phyloP scores from a whole-genome alignment of 30 jellyfish, hydroid and myxozoan genomes.

The Turritopsis dohrnii region DNA sequence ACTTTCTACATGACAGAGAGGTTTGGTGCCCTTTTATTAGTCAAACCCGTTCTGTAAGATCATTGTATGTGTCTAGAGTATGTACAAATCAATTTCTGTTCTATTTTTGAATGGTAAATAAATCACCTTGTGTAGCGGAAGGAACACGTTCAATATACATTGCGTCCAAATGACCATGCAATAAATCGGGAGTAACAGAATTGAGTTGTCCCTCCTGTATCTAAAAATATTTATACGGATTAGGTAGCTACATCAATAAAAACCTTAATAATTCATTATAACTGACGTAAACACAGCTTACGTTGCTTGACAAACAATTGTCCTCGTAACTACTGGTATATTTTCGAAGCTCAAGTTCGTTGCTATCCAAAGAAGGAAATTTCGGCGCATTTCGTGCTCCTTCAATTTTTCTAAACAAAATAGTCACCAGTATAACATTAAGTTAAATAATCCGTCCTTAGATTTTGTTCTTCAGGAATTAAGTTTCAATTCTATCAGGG shows the following conservation, averaged over 20 bases:
- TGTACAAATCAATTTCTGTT: background rate
- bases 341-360: background rate
- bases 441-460: too few species aligned
- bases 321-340: background rate
- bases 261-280: too few species aligned
- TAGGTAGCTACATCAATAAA: too few species aligned
- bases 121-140: background rate
- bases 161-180: background rate
- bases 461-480: too few species aligned
- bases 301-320: background rate
- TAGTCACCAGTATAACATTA: background rate
- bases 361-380: background rate
- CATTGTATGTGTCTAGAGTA: background rate
- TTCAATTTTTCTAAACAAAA: background rate
- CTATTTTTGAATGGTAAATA: background rate
- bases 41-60: too few species aligned
- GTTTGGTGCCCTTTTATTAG: too few species aligned
- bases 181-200: background rate
- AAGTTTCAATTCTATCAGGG: too few species aligned
- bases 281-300: too few species aligned
- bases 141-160: background rate
- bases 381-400: background rate
- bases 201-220: background rate
- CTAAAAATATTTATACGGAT: background rate
- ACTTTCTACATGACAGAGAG: too few species aligned